Base-by-base conservation (phyloP, 2,113 vertebrate genomes). In the Hydropotes inermis region DNA sequence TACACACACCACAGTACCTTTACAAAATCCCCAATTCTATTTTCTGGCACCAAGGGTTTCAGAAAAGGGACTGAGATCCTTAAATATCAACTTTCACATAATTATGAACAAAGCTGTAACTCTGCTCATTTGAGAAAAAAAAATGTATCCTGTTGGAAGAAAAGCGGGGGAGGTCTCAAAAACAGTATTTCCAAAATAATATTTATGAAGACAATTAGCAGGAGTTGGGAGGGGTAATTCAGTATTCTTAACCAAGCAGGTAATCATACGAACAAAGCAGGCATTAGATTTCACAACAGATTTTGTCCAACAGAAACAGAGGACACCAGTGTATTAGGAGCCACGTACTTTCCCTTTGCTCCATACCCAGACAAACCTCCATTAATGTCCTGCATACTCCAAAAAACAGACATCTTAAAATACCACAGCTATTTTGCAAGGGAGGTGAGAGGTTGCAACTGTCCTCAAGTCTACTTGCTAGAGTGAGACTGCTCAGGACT, bases 291-390 rank as follows among this genome's bases (percentile, higher is more conserved):
- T 85, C 81, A 88, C 83, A 45, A 87, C 8, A 87, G 78, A 54
- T 50, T 45, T 95, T 60, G 90, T n/a, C 78, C 92, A n/a, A 8
- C 25, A 88, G 70, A 95, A 87, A 67, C n/a, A 54, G 58, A 89
- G 30, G 52, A 81, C 15, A 17, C 8, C 43, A 33, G 61, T 54
- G 67, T 90, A 61, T 70, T 45, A 91, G 82, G 54, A 89, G 90
- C 54, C 78, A 36, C 47, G 39, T 87, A 30, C 19, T 27, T 95
- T 89, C 64, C 83, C 78, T 86, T 81, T 76, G 33, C 54, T 90
- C 39, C 30, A 15, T 79, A 70, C 39, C 33, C 64, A 87, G 57
- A 64, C 27, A 60, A 86, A 58, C 83, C 55, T 61, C 17, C 74
- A 67, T 70, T 74, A 17, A 76, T 19, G 47, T 30, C 81, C 58